phyloP scores from a whole-genome alignment of 2,797 vertebrate species.

The Pyrocephalus nanus region DNA sequence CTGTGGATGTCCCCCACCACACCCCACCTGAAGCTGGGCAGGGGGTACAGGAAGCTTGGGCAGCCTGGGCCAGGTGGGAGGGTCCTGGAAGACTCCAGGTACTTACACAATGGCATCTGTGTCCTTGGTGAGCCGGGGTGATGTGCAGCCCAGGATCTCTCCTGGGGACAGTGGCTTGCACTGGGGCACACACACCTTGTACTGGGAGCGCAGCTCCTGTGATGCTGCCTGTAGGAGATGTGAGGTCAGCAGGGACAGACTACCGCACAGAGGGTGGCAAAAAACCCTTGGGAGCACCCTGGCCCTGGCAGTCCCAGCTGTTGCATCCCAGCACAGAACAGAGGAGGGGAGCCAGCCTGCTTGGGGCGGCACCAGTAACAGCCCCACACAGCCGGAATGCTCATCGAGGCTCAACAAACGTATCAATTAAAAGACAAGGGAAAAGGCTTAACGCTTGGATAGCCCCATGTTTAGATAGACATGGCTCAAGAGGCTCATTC shows the following conservation, averaged over 20 bases:
- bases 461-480: constrained; percentile 51
- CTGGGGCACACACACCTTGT: constrained; percentile 88
- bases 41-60: not conserved
- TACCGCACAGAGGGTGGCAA: accelerated
- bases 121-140: constrained; percentile 82
- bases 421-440: constrained; percentile 77
- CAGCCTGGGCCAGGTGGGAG: not conserved
- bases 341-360: not conserved
- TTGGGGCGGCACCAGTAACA: accelerated
- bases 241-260: not conserved
- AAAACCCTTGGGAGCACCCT: not conserved
- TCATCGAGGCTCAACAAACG: constrained; percentile 56
- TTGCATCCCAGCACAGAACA: not conserved
- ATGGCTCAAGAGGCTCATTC: constrained; percentile 58
- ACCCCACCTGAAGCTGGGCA: not conserved
- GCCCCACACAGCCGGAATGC: accelerated
- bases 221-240: constrained; percentile 63
- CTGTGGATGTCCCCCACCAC: accelerated
- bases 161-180: constrained; percentile 96
- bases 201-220: constrained; percentile 84
- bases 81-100: not conserved
- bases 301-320: not conserved
- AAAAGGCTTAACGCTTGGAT: constrained; percentile 21
- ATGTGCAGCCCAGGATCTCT: constrained; percentile 95
- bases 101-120: constrained; percentile 92